Conservation (phyloP, 2,888 invertebrate genomes). For the Amaurobius ferox region DNA sequence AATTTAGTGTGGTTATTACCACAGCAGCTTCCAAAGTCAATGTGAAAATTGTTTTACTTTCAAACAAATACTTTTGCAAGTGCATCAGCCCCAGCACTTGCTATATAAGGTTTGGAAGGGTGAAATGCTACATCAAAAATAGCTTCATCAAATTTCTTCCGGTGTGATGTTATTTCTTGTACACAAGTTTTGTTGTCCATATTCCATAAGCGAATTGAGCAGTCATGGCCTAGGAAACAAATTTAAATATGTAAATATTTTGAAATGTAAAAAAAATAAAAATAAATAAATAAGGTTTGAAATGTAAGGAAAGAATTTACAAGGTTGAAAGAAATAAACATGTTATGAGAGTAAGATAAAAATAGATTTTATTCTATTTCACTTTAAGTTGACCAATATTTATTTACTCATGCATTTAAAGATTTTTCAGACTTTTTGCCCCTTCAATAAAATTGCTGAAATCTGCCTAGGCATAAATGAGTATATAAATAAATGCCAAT, state of each 20-base stretch:
- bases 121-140: slow-evolving; percentile 99
- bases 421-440: no score
- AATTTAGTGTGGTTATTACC: slow-evolving; percentile 33
- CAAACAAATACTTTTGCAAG: slow-evolving; percentile 98
- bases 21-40: slow-evolving; percentile 29
- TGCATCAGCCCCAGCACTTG: slow-evolving; percentile 98
- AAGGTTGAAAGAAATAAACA: no score
- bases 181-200: slow-evolving; percentile 97
- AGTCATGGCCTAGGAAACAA: slow-evolving; percentile 80
- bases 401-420: no score
- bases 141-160: slow-evolving; percentile 99
- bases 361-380: no score
- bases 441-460: no score
- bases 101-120: slow-evolving; percentile 98
- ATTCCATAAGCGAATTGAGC: slow-evolving; percentile 81
- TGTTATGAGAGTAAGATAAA: no score
- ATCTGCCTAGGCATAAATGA: no score
- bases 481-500: no score
- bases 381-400: no score
- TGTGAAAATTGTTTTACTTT: slow-evolving; percentile 73
- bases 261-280: no score
- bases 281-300: no score
- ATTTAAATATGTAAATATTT: no score
- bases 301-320: neutral
- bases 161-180: slow-evolving; percentile 99